These are phyloP conservation scores for Hydrozoanthus gracilis DNA, from an alignment of 92 coral and sea anemone species.

Conservation along the genomic window DNA sequence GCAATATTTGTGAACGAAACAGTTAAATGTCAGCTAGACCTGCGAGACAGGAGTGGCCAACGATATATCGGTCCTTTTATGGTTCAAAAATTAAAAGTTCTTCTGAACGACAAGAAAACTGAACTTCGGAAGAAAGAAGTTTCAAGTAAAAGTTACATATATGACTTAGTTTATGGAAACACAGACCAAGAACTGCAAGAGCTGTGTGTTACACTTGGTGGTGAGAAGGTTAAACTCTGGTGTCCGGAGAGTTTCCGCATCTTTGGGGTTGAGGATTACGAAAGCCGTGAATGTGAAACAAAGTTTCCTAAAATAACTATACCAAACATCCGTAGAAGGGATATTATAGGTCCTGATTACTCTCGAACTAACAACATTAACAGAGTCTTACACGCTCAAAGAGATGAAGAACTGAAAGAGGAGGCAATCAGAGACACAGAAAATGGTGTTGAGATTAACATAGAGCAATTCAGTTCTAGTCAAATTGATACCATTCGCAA, in stretches of 20 bases:
- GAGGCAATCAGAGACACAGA: constrained; percentile 5
- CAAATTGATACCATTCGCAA: constrained; percentile 2
- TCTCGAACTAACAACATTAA: constrained; percentile 52
- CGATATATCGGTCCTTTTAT: constrained; percentile 1
- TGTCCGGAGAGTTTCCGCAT: constrained; percentile 6
- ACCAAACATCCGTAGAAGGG: neutral
- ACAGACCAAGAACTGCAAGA: neutral
- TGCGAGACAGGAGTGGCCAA: constrained; percentile 4
- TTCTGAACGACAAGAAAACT: neutral
- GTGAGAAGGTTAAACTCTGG: neutral
- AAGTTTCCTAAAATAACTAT: neutral
- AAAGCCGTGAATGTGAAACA: neutral
- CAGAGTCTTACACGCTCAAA: constrained; percentile 31
- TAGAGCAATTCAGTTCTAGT: neutral
- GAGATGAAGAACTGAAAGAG: neutral
- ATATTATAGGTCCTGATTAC: constrained; percentile 46
- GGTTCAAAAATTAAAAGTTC: neutral
- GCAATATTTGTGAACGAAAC: constrained; percentile 7
- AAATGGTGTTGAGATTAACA: neutral
- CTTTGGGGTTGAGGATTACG: constrained; percentile 33
- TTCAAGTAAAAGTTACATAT: neutral
- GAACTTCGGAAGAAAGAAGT: neutral
- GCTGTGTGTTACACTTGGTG: neutral
- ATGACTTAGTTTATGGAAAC: neutral
- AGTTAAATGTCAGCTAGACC: constrained; percentile 17